Base-by-base conservation (phyloP, 1,140 invertebrate genomes). In the Drosophila orosa region DNA sequence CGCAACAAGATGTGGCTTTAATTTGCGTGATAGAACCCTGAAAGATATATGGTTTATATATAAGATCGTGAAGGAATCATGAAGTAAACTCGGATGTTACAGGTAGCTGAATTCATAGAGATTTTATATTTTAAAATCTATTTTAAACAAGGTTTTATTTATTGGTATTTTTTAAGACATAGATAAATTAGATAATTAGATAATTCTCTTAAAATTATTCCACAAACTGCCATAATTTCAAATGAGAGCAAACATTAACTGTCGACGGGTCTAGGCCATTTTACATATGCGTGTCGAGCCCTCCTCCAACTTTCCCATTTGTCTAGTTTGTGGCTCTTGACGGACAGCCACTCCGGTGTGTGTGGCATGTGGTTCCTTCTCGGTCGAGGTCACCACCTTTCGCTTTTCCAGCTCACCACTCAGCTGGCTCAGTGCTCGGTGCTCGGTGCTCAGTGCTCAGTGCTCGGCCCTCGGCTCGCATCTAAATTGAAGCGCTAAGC, bases 1-100 rank as follows among this genome's bases (percentile, higher is more conserved):
- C 80, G 91, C 91, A 81, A 92, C 91, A 76, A 92, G 65, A 92
- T 92, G 91, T 52, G 91, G 91, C 77, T 92, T 92, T 75, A 92
- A 83, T 76, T 92, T 92, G 44, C 84, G 83, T 77, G 89, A 91
- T 82, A 91, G 69, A 68, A 90, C 90, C 73, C 89, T 91, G 47
- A 9, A 77, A 71, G 29, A 57, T 19, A 19, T 12, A 13, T 5
- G 7, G 29, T 31, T 31, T 0, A 31, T 31, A 31, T n/a, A n/a
- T n/a, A n/a, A n/a, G n/a, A n/a, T n/a, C n/a, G n/a, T n/a, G n/a
- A n/a, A n/a, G n/a, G n/a, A n/a, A n/a, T n/a, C n/a, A n/a, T n/a
- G n/a, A n/a, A n/a, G n/a, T n/a, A n/a, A n/a, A n/a, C n/a, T 13
- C 2, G 0, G 7, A 15, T 24, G 9, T 4, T n/a, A n/a, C n/a